Evolutionary conservation across 2,888 invertebrate species (phyloP).

Genomic region (Microplitis deprimator): DNA sequence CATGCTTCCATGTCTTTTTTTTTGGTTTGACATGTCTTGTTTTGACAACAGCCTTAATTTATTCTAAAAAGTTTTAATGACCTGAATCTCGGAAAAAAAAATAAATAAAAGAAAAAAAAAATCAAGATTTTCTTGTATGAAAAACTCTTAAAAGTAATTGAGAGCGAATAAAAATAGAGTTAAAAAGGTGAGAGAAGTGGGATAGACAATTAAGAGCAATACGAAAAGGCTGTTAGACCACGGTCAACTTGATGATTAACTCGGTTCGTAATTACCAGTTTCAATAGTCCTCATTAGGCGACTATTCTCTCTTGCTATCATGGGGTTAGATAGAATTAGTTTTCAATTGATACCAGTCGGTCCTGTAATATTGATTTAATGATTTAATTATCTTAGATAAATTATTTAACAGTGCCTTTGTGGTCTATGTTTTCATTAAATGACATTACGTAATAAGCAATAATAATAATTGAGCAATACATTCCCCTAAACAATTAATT

Average conservation of each 20-base stretch:
- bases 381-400: not conserved
- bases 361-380: conserved; percentile 12
- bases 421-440: not conserved
- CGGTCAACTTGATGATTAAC: conserved; percentile 32
- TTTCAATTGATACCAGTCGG: conserved; percentile 21
- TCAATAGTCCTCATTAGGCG: conserved; percentile 28
- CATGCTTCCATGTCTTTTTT: not conserved
- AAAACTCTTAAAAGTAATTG: not conserved
- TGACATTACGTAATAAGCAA: not conserved
- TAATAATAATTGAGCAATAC: not conserved
- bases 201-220: conserved; percentile 23
- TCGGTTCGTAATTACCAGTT: conserved; percentile 26
- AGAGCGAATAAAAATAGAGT: not conserved
- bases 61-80: conserved; percentile 3
- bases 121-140: not conserved
- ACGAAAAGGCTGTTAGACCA: conserved; percentile 20
- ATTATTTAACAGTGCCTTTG: not conserved
- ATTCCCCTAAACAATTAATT: no score
- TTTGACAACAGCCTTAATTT: not conserved
- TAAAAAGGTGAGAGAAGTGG: conserved; percentile 8
- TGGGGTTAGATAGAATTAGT: conserved; percentile 14
- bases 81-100: not conserved
- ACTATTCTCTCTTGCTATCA: conserved; percentile 5
- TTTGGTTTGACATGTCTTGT: not conserved
- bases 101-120: not conserved